Evolutionary conservation across 2,113 vertebrate genomes (phyloP).

Genomic region (Enhydra lutris): DNA sequence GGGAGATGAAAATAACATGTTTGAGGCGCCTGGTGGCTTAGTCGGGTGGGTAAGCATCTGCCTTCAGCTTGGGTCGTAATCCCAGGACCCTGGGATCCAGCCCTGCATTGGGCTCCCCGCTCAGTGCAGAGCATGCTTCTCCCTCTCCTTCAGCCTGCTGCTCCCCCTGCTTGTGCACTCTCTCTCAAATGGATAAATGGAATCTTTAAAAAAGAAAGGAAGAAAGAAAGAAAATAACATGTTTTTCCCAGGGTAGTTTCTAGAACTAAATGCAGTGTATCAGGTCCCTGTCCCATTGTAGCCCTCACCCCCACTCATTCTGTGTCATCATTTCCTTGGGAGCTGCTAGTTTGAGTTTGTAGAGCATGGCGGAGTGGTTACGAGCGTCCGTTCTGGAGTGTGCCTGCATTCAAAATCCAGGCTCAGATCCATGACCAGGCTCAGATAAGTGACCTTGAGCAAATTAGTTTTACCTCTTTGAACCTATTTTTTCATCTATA

Average conservation of each 20-base stretch:
- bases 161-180: background rate
- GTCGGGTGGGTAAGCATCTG: background rate
- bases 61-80: background rate
- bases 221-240: background rate
- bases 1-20: background rate
- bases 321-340: background rate
- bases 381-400: background rate
- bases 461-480: background rate
- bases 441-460: background rate
- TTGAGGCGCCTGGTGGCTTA: background rate
- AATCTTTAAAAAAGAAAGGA: background rate
- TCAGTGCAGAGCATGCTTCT: background rate
- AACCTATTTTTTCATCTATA: background rate
- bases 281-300: background rate
- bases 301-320: background rate
- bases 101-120: rapidly evolving
- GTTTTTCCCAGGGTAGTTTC: background rate
- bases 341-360: background rate
- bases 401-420: background rate
- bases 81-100: background rate
- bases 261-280: background rate
- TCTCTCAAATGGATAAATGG: background rate
- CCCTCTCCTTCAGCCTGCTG: background rate
- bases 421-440: background rate
- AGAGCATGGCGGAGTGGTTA: background rate